Evolutionary conservation across 2,888 invertebrate species (phyloP).

Genomic region (Acrobasis repandana): DNA sequence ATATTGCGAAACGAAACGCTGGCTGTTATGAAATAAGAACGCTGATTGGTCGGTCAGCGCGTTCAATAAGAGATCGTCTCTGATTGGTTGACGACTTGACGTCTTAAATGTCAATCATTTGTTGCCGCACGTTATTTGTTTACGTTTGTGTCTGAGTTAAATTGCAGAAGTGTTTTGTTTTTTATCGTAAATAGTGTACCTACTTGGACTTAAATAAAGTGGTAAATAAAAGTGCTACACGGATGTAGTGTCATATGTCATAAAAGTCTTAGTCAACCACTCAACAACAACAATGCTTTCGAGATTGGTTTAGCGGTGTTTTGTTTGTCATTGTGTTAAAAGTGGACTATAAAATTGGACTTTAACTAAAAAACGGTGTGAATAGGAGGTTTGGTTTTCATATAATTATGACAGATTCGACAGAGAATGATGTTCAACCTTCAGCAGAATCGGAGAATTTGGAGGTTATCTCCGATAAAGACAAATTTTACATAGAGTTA

Average conservation of each 20-base stretch:
- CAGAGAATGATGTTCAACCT: conserved; percentile 26
- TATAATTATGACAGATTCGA: conserved; percentile 23
- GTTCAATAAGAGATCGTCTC: too few relatives aligned
- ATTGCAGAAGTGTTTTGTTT: conserved; percentile 24
- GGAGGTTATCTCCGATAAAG: conserved; percentile 17
- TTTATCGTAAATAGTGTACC: conserved; percentile 25
- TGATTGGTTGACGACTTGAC: conserved; percentile 27
- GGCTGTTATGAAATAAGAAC: conserved; percentile 26
- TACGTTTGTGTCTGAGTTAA: conserved; percentile 25
- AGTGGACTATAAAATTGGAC: conserved; percentile 25
- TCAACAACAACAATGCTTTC: conserved; percentile 26
- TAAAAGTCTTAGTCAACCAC: conserved; percentile 23
- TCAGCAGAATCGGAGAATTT: conserved; percentile 27
- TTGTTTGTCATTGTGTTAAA: conserved; percentile 26
- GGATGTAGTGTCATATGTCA: conserved; percentile 25
- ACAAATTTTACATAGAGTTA: conserved; percentile 27
- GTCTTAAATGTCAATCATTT: conserved; percentile 25
- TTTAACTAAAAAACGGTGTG: conserved; percentile 22
- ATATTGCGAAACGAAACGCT: conserved; percentile 27
- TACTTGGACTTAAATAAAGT: conserved; percentile 27
- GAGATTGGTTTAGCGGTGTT: conserved; percentile 25
- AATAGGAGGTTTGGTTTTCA: conserved; percentile 7
- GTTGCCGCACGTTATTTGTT: conserved; percentile 26
- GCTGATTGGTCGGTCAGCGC: too few relatives aligned
- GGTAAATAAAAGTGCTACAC: conserved; percentile 27